Evolutionary conservation across 92 coral and sea anemone species (phyloP), one percentile per base, ranked within the genome.

Genomic region (Pocillopora meandrina): DNA sequence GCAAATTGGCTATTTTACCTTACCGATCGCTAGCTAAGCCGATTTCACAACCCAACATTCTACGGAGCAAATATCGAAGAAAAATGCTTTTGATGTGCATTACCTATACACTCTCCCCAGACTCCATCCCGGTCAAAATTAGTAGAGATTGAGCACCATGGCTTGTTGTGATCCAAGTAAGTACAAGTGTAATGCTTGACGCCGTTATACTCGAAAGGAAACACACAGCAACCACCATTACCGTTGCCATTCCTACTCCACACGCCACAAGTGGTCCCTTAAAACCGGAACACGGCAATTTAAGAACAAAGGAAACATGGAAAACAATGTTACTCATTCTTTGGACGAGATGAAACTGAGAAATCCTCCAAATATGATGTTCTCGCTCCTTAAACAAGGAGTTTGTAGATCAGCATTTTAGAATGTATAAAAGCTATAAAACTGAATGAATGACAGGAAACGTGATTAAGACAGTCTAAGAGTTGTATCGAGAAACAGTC

Each of bases 101-200:
- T 67, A 97, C 99, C 99, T 67, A 94, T 85, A 68, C 99, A 97
- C 2, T 81, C 89, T n/a, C 99, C 99, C 99, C 99, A 97, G 61
- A 92, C 85, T 71, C 94, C 94, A 81, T 97, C 98, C 75, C 88
- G 89, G 80, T 97, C 99, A 78, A 79, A 97, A 55, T 95, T 83
- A 12, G 84, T 85, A 2, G 95, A 89, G 47, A 97, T 90, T 2
- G 97, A 86, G 88, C 99, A 97, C 99, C 99, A 97, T 49, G 99
- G 95, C 66, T 91, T 80, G 42, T 82, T 57, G 64, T 85, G 78
- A 76, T 95, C 91, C 75, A 86, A 84, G 65, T 92, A 92, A 9
- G 99, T 97, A 61, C 99, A 97, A 23, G 99, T 95, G 85, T 84
- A 94, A 80, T 97, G 95, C 81, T 78, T 80, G 23, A 97, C 92